Base-by-base conservation (phyloP, 2,888 invertebrate genomes). In the Drosophila infuscata region DNA sequence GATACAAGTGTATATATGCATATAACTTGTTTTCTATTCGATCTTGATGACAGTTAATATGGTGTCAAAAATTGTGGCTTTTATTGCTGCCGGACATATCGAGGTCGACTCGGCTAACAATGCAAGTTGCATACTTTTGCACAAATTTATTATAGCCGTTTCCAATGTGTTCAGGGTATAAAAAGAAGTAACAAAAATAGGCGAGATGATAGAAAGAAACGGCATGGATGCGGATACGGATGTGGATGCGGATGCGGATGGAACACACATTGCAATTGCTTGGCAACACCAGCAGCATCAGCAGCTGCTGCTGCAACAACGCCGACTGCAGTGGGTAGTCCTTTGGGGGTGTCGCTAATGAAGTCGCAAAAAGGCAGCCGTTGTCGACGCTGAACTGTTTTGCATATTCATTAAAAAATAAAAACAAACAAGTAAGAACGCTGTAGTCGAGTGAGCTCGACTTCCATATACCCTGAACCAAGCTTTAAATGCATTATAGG, bases 331-430 rank as follows among this genome's bases (percentile, higher is more conserved):
- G 29, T 59, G 81, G 49, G 29, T 58, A 41, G 51, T 65, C 63
- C 62, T 49, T 61, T 46, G 36, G 67, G 63, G 69, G 54, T 85
- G 82, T 76, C 90, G 86, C 90, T 88, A 90, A 90, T 90, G 90
- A 88, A 86, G 89, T 83, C 83, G 89, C 86, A 85, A 88, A 88
- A 86, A 85, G 84, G 74, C 81, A 80, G 70, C 64, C 56, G 71
- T 70, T 61, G 65, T 71, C 74, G 68, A 69, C 77, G 72, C 41
- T n/a, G 54, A 57, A 54, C 54, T 72, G 81, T 59, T 82, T 78
- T 82, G 82, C 80, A 81, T 81, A 78, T 83, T 83, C 81, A 83
- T 82, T 77, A 68, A 56, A 79, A 64, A 73, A 73, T 60, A 63
- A 25, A 32, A 11, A 54, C 29, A 57, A 57, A 66, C n/a, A n/a